These are phyloP conservation scores for Acanthoscelides obtectus DNA, from an alignment of 2,888 invertebrate species.

Conservation along the genomic window DNA sequence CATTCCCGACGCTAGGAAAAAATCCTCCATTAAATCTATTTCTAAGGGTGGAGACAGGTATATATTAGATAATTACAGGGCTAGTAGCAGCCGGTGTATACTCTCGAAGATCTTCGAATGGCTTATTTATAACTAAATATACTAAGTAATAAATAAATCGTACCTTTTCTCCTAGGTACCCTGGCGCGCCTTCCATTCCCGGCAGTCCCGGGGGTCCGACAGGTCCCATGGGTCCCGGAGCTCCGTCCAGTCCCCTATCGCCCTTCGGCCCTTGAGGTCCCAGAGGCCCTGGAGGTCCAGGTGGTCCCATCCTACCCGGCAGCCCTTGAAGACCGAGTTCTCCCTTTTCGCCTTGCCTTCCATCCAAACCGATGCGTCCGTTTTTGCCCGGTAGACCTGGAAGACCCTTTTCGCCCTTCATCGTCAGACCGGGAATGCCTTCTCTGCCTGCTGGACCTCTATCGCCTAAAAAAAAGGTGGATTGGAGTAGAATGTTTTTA, in stretches of 20 bases:
- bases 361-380: conserved; percentile 65
- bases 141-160: no score
- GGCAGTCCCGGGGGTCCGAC: conserved; percentile 60
- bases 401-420: conserved; percentile 78
- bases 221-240: conserved; percentile 61
- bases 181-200: conserved; percentile 60
- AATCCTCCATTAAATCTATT: no score
- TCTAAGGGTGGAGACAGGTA: no score
- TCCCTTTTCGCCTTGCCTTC: conserved; percentile 69
- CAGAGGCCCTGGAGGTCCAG: conserved; percentile 61
- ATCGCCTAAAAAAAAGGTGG: conserved; percentile 66
- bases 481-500: no score
- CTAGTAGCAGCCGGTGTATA: no score
- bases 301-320: conserved; percentile 61
- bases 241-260: conserved; percentile 57
- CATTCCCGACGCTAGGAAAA: no score
- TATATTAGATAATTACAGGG: no score
- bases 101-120: no score
- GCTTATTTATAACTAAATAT: no score
- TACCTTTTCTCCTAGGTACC: conserved; percentile 57
- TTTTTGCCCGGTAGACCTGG: conserved; percentile 70
- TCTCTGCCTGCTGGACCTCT: conserved; percentile 60
- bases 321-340: conserved; percentile 64
- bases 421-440: conserved; percentile 62
- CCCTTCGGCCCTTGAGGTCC: conserved; percentile 68